These are phyloP conservation scores for Philotrypesis tridentata DNA, from an alignment of 1,140 invertebrate species.

Conservation along the genomic window DNA sequence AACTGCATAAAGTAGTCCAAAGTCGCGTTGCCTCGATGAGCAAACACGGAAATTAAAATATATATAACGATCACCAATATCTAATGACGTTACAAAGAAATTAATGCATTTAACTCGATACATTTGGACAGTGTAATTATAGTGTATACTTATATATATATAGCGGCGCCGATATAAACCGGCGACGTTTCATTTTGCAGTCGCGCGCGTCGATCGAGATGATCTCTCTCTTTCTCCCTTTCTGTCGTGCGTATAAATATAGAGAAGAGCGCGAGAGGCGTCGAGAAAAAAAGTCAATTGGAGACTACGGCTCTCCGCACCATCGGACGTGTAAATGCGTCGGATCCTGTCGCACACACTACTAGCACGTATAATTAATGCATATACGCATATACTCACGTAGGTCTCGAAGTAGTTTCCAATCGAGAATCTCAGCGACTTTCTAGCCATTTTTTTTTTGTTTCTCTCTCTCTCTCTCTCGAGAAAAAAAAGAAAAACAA, in stretches of 20 bases:
- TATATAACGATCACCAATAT: too few relatives aligned
- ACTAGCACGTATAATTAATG: neutral
- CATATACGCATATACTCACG: constrained; percentile 59
- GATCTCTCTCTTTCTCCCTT: too few relatives aligned
- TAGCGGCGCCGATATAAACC: neutral
- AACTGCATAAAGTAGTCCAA: too few relatives aligned
- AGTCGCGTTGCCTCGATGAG: too few relatives aligned
- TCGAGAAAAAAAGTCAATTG: constrained; percentile 25
- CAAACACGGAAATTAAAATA: too few relatives aligned
- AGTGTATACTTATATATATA: too few relatives aligned
- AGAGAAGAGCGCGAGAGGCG: neutral
- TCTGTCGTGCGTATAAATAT: constrained; percentile 28
- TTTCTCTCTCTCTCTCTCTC: too few relatives aligned
- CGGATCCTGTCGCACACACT: neutral
- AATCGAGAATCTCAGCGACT: constrained; percentile 66
- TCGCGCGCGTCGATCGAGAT: neutral
- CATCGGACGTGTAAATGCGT: neutral
- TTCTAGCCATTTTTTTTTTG: neutral
- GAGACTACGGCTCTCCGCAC: neutral
- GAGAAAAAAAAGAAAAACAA: neutral
- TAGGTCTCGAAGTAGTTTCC: constrained; percentile 70
- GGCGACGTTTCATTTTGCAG: too few relatives aligned
- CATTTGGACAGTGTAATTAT: too few relatives aligned
- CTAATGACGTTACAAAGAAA: too few relatives aligned
- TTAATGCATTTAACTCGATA: too few relatives aligned